Evolutionary conservation across 2,113 vertebrate species (phyloP).

Genomic region (Oenanthe melanoleuca): DNA sequence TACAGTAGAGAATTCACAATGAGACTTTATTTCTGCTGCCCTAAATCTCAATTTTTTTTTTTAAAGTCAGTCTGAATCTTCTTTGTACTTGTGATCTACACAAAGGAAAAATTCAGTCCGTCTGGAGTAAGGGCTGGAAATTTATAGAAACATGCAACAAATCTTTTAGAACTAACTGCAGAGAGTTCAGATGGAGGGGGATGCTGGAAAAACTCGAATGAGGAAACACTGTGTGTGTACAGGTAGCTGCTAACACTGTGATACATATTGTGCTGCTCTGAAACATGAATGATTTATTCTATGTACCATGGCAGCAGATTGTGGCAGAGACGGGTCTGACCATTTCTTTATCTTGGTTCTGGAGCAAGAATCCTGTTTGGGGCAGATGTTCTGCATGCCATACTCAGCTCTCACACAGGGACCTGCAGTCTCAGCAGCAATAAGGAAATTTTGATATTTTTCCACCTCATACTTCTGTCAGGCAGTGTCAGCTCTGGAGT

Average conservation of each 20-base stretch:
- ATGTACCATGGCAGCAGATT: not conserved
- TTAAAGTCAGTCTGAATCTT: accelerated
- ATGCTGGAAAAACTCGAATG: not conserved
- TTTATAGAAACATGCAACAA: not conserved
- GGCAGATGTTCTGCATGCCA: not conserved
- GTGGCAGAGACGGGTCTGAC: not conserved
- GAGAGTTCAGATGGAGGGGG: not conserved
- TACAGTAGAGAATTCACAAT: not conserved
- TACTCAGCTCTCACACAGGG: not conserved
- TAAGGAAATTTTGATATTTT: not conserved
- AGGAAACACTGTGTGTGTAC: not conserved
- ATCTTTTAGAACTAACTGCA: not conserved
- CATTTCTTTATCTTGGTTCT: not conserved
- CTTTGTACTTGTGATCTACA: not conserved
- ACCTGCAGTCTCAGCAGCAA: not conserved
- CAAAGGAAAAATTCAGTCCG: not conserved
- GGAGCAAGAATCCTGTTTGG: not conserved
- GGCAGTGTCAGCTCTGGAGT: not conserved
- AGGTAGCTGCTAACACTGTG: not conserved
- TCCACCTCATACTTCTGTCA: not conserved
- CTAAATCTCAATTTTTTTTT: not conserved
- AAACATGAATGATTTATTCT: not conserved
- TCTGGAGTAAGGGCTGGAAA: not conserved
- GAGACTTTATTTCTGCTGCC: not conserved
- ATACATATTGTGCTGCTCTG: not conserved